phyloP scores from a whole-genome alignment of 37 sponge, comb jelly and placozoan genomes.

The Cliona cf. orientalis region DNA sequence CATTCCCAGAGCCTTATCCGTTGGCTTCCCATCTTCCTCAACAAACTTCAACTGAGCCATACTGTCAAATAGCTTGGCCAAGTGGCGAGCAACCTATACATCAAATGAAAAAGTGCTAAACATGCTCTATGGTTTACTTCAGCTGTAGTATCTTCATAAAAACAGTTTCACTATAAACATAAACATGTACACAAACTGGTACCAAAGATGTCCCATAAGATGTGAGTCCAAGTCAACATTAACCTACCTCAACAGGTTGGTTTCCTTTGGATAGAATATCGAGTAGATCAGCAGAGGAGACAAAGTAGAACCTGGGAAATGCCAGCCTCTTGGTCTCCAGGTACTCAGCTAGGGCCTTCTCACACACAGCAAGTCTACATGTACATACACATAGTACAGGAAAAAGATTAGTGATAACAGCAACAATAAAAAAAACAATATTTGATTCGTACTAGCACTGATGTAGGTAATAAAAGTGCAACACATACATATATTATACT shows the following conservation, averaged over 20 bases:
- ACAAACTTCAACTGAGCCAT: conserved; percentile 92
- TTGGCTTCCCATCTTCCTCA: conserved; percentile 73
- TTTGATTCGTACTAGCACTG: no score
- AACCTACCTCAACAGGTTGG: conserved; percentile 80
- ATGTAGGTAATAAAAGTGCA: no score
- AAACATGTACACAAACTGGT: background rate
- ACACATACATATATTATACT: no score
- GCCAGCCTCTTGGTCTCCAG: conserved; percentile 98
- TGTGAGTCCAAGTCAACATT: no score
- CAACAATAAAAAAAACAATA: no score
- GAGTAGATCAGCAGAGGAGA: conserved; percentile 96
- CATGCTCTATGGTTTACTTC: background rate
- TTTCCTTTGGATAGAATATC: conserved; percentile 98
- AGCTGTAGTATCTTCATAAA: background rate
- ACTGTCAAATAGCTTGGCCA: conserved; percentile 99
- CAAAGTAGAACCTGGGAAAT: conserved; percentile 99
- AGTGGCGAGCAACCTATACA: conserved; percentile 89
- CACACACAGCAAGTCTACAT: conserved; percentile 85
- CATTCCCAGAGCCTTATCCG: conserved; percentile 96
- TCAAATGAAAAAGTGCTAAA: background rate
- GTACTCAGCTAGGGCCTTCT: conserved; percentile 99
- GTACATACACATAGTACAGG: background rate
- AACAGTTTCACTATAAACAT: background rate
- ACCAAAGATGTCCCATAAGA: background rate
- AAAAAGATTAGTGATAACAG: no score